Evolutionary conservation across 2,797 vertebrate genomes (phyloP).

Genomic region (Hydrophis major): DNA sequence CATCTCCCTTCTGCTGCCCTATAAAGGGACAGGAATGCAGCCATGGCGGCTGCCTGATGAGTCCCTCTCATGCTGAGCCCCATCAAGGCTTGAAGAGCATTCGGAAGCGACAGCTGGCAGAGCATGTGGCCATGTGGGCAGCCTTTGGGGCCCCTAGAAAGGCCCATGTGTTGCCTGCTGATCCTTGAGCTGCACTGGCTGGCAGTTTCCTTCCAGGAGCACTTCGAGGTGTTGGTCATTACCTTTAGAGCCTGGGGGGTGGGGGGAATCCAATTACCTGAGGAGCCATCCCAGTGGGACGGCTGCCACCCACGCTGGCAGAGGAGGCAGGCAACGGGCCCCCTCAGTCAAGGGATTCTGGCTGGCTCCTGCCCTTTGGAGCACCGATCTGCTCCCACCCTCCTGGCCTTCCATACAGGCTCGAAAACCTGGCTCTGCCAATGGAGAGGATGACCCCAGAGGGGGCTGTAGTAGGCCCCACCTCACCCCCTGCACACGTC

Average conservation of each 20-base stretch:
- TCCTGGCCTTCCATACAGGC: neutral
- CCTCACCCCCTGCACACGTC: too few relatives aligned
- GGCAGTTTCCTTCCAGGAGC: neutral
- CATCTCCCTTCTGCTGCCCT: too few relatives aligned
- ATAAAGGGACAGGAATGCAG: neutral
- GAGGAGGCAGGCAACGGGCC: too few relatives aligned
- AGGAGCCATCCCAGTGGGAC: neutral
- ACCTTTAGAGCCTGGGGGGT: neutral
- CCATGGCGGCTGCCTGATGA: neutral
- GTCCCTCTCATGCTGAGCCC: neutral
- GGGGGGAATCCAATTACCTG: neutral
- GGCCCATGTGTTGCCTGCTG: too few relatives aligned
- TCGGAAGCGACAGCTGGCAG: neutral
- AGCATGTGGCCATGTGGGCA: neutral
- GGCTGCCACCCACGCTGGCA: neutral
- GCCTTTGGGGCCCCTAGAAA: neutral
- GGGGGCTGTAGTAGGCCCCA: too few relatives aligned
- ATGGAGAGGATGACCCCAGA: too few relatives aligned
- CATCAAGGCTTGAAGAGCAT: neutral
- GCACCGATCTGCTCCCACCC: neutral
- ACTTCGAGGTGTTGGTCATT: neutral
- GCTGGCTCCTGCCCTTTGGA: too few relatives aligned
- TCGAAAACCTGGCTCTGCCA: neutral
- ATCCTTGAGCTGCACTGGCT: neutral
- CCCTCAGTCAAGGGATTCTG: too few relatives aligned